A percentile compares a stretch with the other conserved stretches of the same genome.
phyloP scores from a whole-genome alignment of 2,797 vertebrate genomes.

The Uromys caudimaculatus region DNA sequence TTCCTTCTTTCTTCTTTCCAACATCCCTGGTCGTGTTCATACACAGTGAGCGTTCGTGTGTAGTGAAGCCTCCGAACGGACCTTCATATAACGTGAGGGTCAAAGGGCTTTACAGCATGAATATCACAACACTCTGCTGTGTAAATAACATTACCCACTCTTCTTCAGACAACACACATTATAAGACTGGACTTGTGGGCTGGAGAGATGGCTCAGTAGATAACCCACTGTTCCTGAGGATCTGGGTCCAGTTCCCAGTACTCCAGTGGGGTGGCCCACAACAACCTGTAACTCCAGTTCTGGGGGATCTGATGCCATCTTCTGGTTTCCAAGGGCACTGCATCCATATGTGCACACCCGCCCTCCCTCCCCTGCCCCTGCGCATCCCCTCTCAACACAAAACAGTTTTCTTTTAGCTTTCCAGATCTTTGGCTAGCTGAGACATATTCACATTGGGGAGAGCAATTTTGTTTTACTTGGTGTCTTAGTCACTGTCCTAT shows the following conservation, averaged over 20 bases:
- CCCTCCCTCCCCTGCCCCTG: too few relatives aligned
- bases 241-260: too few relatives aligned
- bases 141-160: background rate
- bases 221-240: background rate
- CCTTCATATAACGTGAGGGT: background rate
- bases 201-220: background rate
- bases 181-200: background rate
- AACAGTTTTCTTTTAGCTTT: background rate
- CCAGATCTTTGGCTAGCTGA: background rate
- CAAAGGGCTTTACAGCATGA: background rate
- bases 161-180: background rate
- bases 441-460: background rate
- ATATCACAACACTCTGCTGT: background rate
- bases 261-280: too few relatives aligned
- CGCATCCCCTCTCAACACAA: background rate
- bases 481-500: background rate
- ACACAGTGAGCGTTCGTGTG: background rate
- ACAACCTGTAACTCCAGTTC: background rate
- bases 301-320: background rate
- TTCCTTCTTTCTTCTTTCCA: background rate
- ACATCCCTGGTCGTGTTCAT: background rate
- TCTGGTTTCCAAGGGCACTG: background rate
- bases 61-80: background rate
- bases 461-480: background rate
- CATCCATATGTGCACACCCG: too few relatives aligned